A percentile compares a stretch with the other conserved stretches of the same genome.
These are phyloP conservation scores for Mus minutoides DNA, from an alignment of 2,797 vertebrate genomes.

Conservation along the genomic window DNA sequence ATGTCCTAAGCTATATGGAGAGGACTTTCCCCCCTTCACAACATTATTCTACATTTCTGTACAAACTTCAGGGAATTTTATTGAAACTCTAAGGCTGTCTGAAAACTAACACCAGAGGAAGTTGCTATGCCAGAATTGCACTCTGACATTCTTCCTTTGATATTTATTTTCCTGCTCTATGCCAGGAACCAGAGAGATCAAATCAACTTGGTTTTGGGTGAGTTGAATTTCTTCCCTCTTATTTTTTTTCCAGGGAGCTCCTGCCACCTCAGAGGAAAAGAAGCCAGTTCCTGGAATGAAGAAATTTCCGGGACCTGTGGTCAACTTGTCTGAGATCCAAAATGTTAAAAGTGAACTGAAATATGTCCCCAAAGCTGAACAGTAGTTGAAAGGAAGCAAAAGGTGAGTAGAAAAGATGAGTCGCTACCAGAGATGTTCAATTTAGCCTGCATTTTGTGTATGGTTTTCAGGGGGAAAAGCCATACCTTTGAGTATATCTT, in stretches of 20 bases:
- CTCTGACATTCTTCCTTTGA: slow-evolving; percentile 10
- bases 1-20: slow-evolving; percentile 26
- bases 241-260: slow-evolving; percentile 80
- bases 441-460: slow-evolving; percentile 34
- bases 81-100: slow-evolving; percentile 17
- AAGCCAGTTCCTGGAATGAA: slow-evolving; percentile 93
- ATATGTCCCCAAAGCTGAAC: slow-evolving; percentile 94
- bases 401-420: slow-evolving; percentile 82
- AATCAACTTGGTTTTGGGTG: slow-evolving; percentile 7
- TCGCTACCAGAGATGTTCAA: neutral
- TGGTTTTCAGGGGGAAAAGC: slow-evolving; percentile 23
- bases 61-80: slow-evolving; percentile 27
- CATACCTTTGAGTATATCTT: neutral
- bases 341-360: slow-evolving; percentile 97
- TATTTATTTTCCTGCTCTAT: slow-evolving; percentile 18
- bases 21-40: slow-evolving; percentile 10
- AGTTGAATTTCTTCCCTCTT: slow-evolving; percentile 66
- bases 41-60: slow-evolving; percentile 30
- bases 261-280: slow-evolving; percentile 87
- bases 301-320: slow-evolving; percentile 94
- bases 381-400: slow-evolving; percentile 87
- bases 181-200: slow-evolving; percentile 40
- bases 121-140: slow-evolving; percentile 11
- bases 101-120: slow-evolving; percentile 47
- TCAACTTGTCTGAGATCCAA: slow-evolving; percentile 97